A percentile compares a stretch with the other conserved stretches of the same genome.
Conservation (phyloP, 2,888 invertebrate genomes). For the Aplocera efformata region DNA sequence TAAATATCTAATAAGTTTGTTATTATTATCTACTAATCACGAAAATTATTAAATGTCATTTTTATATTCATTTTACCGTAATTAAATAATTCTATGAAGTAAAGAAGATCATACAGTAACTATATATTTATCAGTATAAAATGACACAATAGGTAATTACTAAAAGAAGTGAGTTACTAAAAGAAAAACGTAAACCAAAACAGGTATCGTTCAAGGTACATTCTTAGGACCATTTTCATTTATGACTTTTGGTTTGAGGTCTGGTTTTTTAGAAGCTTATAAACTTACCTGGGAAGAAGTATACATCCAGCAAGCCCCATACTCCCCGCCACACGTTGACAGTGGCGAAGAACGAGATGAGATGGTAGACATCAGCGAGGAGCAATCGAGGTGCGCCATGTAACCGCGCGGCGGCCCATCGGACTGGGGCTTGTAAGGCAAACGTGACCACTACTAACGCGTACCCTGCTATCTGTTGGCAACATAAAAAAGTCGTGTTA, state of each 20-base stretch:
- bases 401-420: conserved; percentile 84
- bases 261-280: no score
- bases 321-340: conserved; percentile 94
- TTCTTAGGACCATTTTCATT: neutral
- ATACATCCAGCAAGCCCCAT: conserved; percentile 90
- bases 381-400: conserved; percentile 84
- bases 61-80: no score
- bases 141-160: no score
- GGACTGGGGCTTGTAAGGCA: conserved; percentile 86
- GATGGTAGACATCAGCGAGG: conserved; percentile 87
- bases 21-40: no score
- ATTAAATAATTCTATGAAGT: no score
- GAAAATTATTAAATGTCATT: no score
- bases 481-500: conserved; percentile 19
- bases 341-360: conserved; percentile 88
- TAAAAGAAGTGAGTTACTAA: no score
- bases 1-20: no score
- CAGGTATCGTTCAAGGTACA: neutral
- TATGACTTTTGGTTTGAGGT: conserved; percentile 17
- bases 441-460: conserved; percentile 86
- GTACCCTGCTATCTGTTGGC: conserved; percentile 86
- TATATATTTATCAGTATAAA: no score
- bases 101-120: no score
- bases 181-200: no score
- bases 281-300: conserved; percentile 87